Evolutionary conservation across 2,113 vertebrate genomes (phyloP).

Genomic region (Epinephelus lanceolatus): DNA sequence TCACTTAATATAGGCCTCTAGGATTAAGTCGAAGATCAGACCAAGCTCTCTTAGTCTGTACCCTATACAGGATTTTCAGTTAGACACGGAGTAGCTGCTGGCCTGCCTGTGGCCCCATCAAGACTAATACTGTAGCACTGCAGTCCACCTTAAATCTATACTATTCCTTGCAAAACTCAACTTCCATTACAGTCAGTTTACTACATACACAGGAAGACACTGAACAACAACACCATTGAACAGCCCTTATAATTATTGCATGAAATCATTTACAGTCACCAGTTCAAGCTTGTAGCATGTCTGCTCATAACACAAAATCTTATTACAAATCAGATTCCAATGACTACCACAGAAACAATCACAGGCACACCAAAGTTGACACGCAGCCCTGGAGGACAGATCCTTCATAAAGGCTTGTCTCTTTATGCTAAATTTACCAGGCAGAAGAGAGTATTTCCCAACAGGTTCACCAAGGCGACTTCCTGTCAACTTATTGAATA

Average conservation of each 20-base stretch:
- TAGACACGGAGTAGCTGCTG: slow-evolving; percentile 14
- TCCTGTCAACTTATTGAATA: slow-evolving; percentile 67
- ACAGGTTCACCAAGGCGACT: slow-evolving; percentile 51
- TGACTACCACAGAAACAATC: slow-evolving; percentile 59
- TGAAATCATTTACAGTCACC: not conserved
- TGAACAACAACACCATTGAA: not conserved
- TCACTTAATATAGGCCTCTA: slow-evolving; percentile 71
- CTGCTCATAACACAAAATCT: slow-evolving; percentile 54
- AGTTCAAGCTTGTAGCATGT: slow-evolving; percentile 13
- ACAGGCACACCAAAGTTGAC: slow-evolving; percentile 64
- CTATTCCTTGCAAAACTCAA: not conserved
- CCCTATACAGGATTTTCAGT: slow-evolving; percentile 60
- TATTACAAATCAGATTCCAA: slow-evolving; percentile 47
- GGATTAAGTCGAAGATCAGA: slow-evolving; percentile 76
- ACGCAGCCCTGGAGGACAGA: slow-evolving; percentile 62
- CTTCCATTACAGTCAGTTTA: not conserved
- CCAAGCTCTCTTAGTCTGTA: slow-evolving; percentile 78
- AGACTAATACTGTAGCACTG: not conserved
- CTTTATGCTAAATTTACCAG: slow-evolving; percentile 74
- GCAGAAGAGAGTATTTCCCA: slow-evolving; percentile 65
- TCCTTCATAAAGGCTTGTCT: slow-evolving; percentile 62
- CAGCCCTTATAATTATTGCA: not conserved
- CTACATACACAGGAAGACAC: not conserved
- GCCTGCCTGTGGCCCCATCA: slow-evolving; percentile 20
- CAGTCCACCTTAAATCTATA: not conserved